Evolutionary conservation across 64 coral and sea anemone species (phyloP).

Genomic region (Pocillopora damicornis): DNA sequence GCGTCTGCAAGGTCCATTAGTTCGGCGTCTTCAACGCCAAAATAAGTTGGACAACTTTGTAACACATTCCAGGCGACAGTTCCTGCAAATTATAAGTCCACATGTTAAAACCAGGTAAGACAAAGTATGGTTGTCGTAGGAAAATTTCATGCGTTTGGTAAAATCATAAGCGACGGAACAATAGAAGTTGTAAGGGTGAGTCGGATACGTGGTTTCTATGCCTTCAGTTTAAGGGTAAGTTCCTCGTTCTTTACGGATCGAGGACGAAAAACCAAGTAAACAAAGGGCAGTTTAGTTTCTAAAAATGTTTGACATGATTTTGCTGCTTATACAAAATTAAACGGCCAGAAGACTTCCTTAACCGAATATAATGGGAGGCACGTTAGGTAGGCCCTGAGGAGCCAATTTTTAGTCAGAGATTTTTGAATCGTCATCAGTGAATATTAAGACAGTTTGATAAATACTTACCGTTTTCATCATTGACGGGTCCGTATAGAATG

Average conservation of each 20-base stretch:
- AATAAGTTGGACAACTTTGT: conserved; percentile 88
- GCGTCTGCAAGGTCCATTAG: conserved; percentile 74
- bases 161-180: not conserved
- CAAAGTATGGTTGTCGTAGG: no score
- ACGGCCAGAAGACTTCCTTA: no score
- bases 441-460: not conserved
- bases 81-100: conserved; percentile 38
- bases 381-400: no score
- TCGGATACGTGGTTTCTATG: not conserved
- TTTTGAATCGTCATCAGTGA: not conserved
- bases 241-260: no score
- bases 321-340: no score
- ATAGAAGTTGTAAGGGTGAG: not conserved
- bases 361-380: no score
- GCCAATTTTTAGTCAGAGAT: no score
- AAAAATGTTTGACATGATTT: no score
- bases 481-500: conserved; percentile 80
- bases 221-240: not conserved
- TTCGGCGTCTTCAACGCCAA: conserved; percentile 82
- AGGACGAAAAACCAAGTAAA: no score
- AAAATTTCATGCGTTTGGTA: no score
- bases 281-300: no score
- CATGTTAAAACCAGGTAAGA: no score
- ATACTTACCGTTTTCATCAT: conserved; percentile 62
- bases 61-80: conserved; percentile 76